phyloP scores from a whole-genome alignment of 2,113 vertebrate genomes.

The Numenius arquata region DNA sequence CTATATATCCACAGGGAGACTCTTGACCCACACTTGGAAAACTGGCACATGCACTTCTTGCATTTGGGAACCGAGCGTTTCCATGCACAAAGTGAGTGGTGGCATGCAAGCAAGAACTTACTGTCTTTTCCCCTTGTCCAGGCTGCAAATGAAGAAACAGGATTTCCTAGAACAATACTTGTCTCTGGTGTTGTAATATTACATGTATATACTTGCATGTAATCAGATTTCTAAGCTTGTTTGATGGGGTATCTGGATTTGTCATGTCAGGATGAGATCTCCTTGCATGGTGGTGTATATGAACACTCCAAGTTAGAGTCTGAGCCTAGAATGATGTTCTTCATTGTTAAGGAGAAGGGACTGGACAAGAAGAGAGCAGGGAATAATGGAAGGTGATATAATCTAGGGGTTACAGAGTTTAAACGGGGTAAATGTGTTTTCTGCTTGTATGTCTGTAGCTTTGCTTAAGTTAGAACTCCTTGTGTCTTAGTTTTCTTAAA shows the following conservation, averaged over 20 bases:
- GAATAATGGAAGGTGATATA: background rate
- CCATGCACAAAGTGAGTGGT: background rate
- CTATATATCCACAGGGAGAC: background rate
- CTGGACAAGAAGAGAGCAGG: background rate
- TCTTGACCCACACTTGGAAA: background rate
- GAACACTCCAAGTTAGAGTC: background rate
- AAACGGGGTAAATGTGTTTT: background rate
- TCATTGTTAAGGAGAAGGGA: background rate
- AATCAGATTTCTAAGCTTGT: background rate
- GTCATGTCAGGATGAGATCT: background rate
- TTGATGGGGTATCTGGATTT: background rate
- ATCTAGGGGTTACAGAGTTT: background rate
- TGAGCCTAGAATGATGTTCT: background rate
- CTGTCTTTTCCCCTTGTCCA: background rate
- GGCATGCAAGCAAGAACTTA: background rate
- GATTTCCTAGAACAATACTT: background rate
- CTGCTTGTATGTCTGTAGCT: background rate
- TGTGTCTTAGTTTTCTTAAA: background rate
- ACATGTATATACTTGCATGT: background rate
- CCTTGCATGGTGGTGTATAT: accelerated
- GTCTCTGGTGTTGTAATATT: background rate
- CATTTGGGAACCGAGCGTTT: background rate
- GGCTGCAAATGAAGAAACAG: background rate
- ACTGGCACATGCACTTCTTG: background rate
- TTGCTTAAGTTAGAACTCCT: background rate